Evolutionary conservation across 2,888 invertebrate genomes (phyloP), one percentile per base, ranked within the genome.

Genomic region (Herminia tarsipennalis): DNA sequence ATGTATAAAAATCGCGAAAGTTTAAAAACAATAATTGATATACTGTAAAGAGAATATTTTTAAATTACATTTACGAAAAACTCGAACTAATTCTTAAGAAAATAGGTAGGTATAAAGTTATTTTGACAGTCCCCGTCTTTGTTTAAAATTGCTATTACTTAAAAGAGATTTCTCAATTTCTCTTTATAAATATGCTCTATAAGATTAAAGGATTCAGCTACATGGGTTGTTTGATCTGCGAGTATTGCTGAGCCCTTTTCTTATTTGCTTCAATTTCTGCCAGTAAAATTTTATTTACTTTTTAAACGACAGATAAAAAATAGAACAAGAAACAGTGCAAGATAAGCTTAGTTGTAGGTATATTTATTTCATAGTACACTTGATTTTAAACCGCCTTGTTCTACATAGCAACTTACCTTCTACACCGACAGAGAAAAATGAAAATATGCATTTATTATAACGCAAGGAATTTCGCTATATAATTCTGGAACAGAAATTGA

Each of bases 381-480:
- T 12, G 3, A 5, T 14, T 9, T 17, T 10, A 25, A 3, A 14
- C 17, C 28, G 18, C n/a, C n/a, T n/a, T n/a, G n/a, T n/a, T n/a
- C n/a, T n/a, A n/a, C n/a, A n/a, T n/a, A n/a, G n/a, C n/a, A n/a
- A n/a, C n/a, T n/a, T n/a, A n/a, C n/a, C n/a, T n/a, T n/a, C n/a
- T n/a, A n/a, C n/a, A n/a, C n/a, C n/a, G n/a, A n/a, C n/a, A n/a
- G n/a, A 17, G 24, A 21, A 20, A 39, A 12, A 39, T 39, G 22
- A 39, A 39, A 32, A 44, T 39, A 44, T 59, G 55, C 55, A 60
- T 60, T 47, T 64, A 55, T 64, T 59, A 64, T 59, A 60, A 60
- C 5, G 12, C 24, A 8, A 16, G 17, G 5, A 32, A 32, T 29
- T 29, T n/a, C n/a, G 9, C 6, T 8, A 39, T 6, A 18, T 16